Evolutionary conservation across 2,113 vertebrate genomes (phyloP), one percentile per base, ranked within the genome.

Genomic region (Plotosus lineatus): DNA sequence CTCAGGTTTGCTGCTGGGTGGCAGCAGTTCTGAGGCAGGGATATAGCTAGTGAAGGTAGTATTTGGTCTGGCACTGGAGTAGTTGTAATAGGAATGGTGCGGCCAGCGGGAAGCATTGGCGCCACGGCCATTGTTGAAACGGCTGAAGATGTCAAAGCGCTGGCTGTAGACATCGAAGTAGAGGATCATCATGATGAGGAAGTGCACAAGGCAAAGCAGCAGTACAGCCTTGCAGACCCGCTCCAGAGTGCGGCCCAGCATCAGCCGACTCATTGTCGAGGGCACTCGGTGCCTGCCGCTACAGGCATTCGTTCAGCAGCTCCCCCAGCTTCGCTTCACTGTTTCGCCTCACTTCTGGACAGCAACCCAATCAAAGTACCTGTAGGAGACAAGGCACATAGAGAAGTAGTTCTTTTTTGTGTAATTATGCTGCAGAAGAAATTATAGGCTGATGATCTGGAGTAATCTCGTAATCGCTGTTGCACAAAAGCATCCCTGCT

Each of bases 141-240:
- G 96, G 91, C 95, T 98, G 92, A 99, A 99, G 91, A 99, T 96
- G 92, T 98, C 97, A 76, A 99, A 95, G 85, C 95, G 96, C 93
- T 98, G 98, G 74, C 96, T 92, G 46, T 98, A 99, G 87, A 99
- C 96, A 0, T 99, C 98, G 0, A 99, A 98, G 93, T 99, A 99
- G 84, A 99, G 94, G 89, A 99, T 98, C 95, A 98, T 97, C 89
- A 98, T 97, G 88, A 99, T 97, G 78, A 98, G 92, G 0, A 98
- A 99, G 92, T 99, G 98, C 86, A 99, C 94, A 87, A 98, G 91
- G 94, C 98, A 99, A 79, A 99, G 95, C 87, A 99, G 93, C 89
- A 99, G 94, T 89, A 99, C 97, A 0, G 96, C 98, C 93, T 99
- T 99, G 93, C 98, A 99, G 92, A 99, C 95, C 88, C 97, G 96